These are phyloP conservation scores for Coregonus sp. DNA, from an alignment of 2,797 vertebrate species.

Conservation along the genomic window DNA sequence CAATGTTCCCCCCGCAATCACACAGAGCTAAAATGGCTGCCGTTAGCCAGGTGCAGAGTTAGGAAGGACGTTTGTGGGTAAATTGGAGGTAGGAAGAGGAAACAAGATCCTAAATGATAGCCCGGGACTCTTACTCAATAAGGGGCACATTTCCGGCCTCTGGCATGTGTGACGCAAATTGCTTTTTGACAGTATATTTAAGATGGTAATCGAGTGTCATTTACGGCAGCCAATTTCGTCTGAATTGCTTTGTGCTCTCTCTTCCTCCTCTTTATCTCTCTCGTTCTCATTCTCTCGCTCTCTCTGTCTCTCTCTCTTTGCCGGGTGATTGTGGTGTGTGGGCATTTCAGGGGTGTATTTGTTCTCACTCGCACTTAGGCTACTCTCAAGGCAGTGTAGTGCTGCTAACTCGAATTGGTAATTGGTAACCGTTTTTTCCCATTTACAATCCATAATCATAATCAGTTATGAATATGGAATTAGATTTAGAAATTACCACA, in stretches of 20 bases:
- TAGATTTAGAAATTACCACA: background rate
- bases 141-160: conserved; percentile 65
- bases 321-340: background rate
- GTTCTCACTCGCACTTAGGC: background rate
- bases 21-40: conserved; percentile 17
- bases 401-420: conserved; percentile 16
- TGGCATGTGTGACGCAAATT: conserved; percentile 66
- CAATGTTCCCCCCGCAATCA: background rate
- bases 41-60: conserved; percentile 21
- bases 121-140: conserved; percentile 54
- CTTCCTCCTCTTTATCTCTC: conserved; percentile 29
- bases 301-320: background rate
- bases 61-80: conserved; percentile 37
- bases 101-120: conserved; percentile 58
- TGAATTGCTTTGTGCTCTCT: conserved; percentile 55
- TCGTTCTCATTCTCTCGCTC: background rate
- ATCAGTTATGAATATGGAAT: background rate
- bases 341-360: background rate
- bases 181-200: conserved; percentile 78
- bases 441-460: background rate
- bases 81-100: conserved; percentile 37
- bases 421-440: background rate
- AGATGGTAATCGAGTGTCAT: conserved; percentile 76
- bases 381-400: background rate
- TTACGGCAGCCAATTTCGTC: conserved; percentile 66